Conservation (phyloP, 2,797 vertebrate genomes). For the Hemibagrus guttatus region DNA sequence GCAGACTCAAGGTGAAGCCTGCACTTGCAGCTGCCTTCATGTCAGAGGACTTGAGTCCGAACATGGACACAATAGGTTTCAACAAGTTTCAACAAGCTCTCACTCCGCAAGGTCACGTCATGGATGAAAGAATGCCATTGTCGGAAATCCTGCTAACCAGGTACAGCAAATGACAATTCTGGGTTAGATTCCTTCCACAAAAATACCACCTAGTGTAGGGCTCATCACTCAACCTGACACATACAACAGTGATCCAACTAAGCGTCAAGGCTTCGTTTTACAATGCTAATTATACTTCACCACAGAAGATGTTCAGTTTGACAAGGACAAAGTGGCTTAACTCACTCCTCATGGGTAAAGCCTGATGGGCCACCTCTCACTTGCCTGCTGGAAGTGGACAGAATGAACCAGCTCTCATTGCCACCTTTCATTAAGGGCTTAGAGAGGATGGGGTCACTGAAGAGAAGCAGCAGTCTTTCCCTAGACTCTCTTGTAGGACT, state of each 20-base stretch:
- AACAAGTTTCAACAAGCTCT: background rate
- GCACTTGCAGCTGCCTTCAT: background rate
- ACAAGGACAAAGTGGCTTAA: slow-evolving; percentile 27
- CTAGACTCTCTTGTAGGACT: too few relatives aligned
- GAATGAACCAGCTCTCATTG: background rate
- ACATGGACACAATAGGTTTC: background rate
- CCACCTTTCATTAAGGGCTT: background rate
- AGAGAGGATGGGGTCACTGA: background rate
- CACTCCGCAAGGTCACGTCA: background rate
- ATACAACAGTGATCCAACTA: background rate
- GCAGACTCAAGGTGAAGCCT: background rate
- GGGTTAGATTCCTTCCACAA: background rate
- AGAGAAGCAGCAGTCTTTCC: background rate
- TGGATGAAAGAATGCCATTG: background rate
- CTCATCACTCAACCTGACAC: slow-evolving; percentile 15
- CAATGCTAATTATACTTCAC: slow-evolving; percentile 12
- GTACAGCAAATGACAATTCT: background rate
- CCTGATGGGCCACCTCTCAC: background rate
- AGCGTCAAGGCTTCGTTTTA: background rate
- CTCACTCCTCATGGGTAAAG: slow-evolving; percentile 9
- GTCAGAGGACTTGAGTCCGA: background rate
- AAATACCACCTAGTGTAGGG: background rate
- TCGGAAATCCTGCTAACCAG: background rate
- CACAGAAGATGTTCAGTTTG: background rate
- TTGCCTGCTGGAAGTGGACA: background rate